phyloP scores from a whole-genome alignment of 2,888 invertebrate species.

The Rhagonycha fulva region DNA sequence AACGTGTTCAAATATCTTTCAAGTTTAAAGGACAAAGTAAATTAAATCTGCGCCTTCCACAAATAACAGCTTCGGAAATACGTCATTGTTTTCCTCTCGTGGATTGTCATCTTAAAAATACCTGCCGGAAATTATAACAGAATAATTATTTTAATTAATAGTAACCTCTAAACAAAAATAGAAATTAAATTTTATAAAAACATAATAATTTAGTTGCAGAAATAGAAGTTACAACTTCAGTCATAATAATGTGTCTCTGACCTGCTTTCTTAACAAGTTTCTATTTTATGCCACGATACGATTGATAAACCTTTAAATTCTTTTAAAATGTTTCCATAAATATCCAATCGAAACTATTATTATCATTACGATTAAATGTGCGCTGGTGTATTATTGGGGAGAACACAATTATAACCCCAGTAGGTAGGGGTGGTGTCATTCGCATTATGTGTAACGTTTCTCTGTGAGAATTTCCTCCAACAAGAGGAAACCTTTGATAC shows the following conservation, averaged over 20 bases:
- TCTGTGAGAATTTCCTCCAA: constrained; percentile 27
- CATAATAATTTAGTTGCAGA: constrained; percentile 10
- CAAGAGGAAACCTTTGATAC: constrained; percentile 29
- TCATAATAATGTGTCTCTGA: constrained; percentile 14
- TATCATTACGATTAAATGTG: not conserved
- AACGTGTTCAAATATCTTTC: not conserved
- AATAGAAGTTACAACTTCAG: constrained; percentile 7
- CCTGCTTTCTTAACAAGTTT: constrained; percentile 22
- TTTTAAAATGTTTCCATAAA: not conserved
- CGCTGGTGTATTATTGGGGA: not conserved
- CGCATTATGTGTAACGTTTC: constrained; percentile 21
- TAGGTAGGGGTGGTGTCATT: constrained; percentile 16
- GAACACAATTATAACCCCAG: not conserved
- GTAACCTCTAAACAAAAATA: constrained; percentile 5
- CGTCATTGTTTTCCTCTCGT: not conserved
- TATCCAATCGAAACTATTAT: not conserved
- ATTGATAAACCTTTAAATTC: not conserved
- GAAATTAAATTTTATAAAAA: constrained; percentile 5
- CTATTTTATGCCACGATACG: constrained; percentile 12
- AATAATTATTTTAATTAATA: constrained; percentile 2
- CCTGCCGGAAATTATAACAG: constrained; percentile 14
- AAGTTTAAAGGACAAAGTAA: not conserved
- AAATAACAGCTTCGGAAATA: not conserved
- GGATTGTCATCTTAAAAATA: constrained; percentile 8
- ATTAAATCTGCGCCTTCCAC: constrained; percentile 15